Base-by-base conservation (phyloP, 2,888 invertebrate species). In the Athalia circularis region DNA sequence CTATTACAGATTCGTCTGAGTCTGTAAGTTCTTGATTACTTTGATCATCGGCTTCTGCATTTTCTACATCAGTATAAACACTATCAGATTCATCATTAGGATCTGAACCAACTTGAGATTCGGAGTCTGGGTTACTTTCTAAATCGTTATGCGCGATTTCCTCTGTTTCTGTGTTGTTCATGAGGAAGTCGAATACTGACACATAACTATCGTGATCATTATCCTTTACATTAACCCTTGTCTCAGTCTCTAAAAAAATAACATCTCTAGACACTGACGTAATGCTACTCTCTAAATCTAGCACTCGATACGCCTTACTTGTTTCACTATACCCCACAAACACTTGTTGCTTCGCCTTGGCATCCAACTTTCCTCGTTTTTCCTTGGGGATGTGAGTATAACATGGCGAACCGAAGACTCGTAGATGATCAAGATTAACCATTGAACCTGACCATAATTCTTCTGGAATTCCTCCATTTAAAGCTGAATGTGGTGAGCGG, bases 281-380 rank as follows among this genome's bases (percentile, higher is more conserved):
- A 59, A 45, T 61, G 15, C 47, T 15, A 45, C 13, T 70, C 48
- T 59, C 62, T 70, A 59, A 5, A 70, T 59, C 50, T 43, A 64
- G 48, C 8, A 78, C 62, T 61, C 70, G 47, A 47, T 72, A 78
- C 11, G 67, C 77, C n/a, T 77, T 77, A 5, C 68, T 61, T 8
- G 61, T 61, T 7, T 61, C 62, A 48, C 50, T 45, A 29, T 78
- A 78, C 5, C 72, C 62, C 29, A 70, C 64, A 8, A 78, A 77
- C 9, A 77, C 57, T 43, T 57, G 9, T 57, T 48, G 59, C 48
- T 78, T n/a, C 7, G 47, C 65, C 43, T 65, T 65, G 11, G 65
- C n/a, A n/a, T 65, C 48, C 13, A 45, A 65, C 47, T 65, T 65
- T 47, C 65, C 47, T 43, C 65, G 65, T n/a, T 65, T 48, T 47